Conservation (phyloP, 2,888 invertebrate species). For the Eristalinus sepulchralis region DNA sequence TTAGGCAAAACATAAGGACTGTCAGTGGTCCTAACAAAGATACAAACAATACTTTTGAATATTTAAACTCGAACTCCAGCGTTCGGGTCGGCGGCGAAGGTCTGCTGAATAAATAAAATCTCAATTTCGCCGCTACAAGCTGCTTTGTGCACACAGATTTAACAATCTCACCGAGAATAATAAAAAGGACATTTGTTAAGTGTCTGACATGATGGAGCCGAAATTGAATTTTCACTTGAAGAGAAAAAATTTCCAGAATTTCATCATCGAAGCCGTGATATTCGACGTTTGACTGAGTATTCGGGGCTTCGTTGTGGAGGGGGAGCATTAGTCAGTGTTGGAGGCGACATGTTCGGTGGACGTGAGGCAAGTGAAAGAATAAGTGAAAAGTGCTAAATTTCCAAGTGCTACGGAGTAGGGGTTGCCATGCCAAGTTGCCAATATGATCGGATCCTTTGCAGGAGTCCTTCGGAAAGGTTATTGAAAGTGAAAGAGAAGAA, state of each 20-base stretch:
- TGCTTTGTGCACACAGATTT: conserved; percentile 52
- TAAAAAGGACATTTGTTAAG: conserved; percentile 67
- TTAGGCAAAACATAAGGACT: neutral
- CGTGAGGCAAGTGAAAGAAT: neutral
- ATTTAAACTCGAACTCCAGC: conserved; percentile 27
- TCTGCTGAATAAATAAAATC: conserved; percentile 62
- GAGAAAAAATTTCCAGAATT: neutral
- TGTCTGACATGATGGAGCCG: conserved; percentile 34
- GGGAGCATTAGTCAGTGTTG: neutral
- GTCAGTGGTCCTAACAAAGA: neutral
- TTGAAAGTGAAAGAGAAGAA: conserved; percentile 9
- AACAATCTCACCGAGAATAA: conserved; percentile 64
- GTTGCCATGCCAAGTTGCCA: conserved; percentile 20
- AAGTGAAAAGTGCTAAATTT: neutral
- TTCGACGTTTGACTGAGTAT: neutral
- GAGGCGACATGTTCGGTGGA: neutral
- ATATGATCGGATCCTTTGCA: neutral
- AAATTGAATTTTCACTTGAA: conserved; percentile 44
- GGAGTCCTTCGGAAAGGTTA: conserved; percentile 15
- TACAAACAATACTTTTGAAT: conserved; percentile 37
- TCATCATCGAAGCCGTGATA: conserved; percentile 20
- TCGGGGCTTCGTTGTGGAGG: neutral
- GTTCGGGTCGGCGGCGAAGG: conserved; percentile 1
- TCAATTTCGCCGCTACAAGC: conserved; percentile 50
- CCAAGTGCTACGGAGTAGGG: neutral